A percentile compares a stretch with the other conserved stretches of the same genome.
These are phyloP conservation scores for Gryon sp. DNA, from an alignment of 1,140 invertebrate species.

Conservation along the genomic window DNA sequence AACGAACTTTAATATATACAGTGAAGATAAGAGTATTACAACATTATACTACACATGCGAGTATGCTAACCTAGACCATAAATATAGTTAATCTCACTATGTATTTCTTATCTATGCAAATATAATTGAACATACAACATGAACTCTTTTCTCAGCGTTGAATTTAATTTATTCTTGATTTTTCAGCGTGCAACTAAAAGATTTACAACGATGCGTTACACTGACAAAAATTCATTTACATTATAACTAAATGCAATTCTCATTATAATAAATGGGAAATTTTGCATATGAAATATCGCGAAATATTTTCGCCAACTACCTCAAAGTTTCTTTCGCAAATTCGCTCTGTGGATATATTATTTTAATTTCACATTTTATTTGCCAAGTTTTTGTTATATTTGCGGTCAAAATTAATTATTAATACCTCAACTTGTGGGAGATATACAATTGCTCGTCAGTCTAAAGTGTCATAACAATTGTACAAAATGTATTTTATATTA, in stretches of 20 bases:
- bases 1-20: constrained; percentile 63
- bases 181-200: constrained; percentile 54
- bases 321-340: neutral
- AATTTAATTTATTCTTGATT: constrained; percentile 65
- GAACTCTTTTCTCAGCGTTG: constrained; percentile 64
- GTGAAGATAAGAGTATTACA: constrained; percentile 63
- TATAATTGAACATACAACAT: constrained; percentile 68
- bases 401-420: constrained; percentile 20
- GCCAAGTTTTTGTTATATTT: constrained; percentile 14
- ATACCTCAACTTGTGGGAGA: neutral
- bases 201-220: constrained; percentile 54
- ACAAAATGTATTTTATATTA: constrained; percentile 15
- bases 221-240: constrained; percentile 60
- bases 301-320: too few species aligned
- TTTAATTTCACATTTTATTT: constrained; percentile 35
- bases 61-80: constrained; percentile 66
- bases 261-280: constrained; percentile 49
- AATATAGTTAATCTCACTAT: constrained; percentile 67
- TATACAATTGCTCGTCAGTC: neutral
- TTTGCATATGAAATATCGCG: constrained; percentile 42
- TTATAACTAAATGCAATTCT: constrained; percentile 50
- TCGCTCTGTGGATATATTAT: neutral
- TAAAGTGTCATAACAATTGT: neutral
- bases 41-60: constrained; percentile 65
- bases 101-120: constrained; percentile 68